Base-by-base conservation (phyloP, 2,797 vertebrate genomes). In the Melanotaenia trifasciata region DNA sequence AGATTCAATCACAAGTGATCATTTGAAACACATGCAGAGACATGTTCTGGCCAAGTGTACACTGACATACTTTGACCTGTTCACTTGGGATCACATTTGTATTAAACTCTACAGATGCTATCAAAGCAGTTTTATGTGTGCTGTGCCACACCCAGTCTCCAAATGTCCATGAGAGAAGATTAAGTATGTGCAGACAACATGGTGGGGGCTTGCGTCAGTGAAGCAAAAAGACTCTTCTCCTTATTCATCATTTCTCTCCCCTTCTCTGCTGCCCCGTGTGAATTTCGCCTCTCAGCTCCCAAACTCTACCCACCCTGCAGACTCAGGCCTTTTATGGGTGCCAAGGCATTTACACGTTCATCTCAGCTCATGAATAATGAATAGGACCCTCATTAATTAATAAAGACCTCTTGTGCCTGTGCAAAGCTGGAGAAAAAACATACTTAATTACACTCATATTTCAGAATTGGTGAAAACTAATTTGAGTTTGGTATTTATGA, bases 401-500 rank as follows among this genome's bases (percentile, higher is more conserved):
- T 93, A 89, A 94, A 74, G 60, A 90, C 66, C 83, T 87, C 77
- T 75, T 86, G 86, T 84, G 85, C 79, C 38, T 57, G 70, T 58
- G 76, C 80, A 88, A 77, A 74, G 80, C 74, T 70, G 68, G 59
- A 80, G 74, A 79, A 72, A 87, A 86, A 89, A 90, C 90, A 91
- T 64, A 82, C 80, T 92, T 93, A 92, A 94, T 93, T 89, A 90
- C 92, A 90, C 89, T 92, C 91, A 91, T 91, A 90, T 92, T 91
- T 93, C 86, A 93, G 84, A 90, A 89, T 84, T 84, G 78, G 83
- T 83, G 87, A 87, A 93, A 89, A 90, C 88, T 92, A 90, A 94
- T 94, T 93, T 94, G 88, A 88, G 83, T 88, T 89, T 91, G 92
- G 89, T 92, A 90, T 93, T 93, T 91, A 94, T 95, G 90, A 94